Percentiles rank a stretch among this genome's conserved stretches.
Conservation (phyloP, 2,797 vertebrate species). For the Sebastes reedi region DNA sequence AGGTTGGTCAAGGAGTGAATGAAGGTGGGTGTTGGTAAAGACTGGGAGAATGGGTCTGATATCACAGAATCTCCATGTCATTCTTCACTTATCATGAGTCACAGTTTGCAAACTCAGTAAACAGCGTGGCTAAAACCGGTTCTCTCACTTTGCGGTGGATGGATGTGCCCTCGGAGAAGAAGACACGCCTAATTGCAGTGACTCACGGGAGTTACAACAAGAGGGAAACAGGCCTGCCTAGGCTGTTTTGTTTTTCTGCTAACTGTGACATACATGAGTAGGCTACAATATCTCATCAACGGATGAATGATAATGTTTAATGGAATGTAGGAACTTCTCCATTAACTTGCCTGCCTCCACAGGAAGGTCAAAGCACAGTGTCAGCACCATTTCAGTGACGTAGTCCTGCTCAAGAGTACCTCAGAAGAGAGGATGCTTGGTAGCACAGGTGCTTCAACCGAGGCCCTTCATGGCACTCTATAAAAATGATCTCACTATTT, state of each 20-base stretch:
- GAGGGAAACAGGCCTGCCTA: neutral
- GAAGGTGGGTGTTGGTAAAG: neutral
- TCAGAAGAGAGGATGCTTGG: neutral
- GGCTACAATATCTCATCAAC: neutral
- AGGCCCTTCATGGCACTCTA: neutral
- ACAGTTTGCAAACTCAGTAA: slow-evolving; percentile 37
- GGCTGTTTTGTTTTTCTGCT: neutral
- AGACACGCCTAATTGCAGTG: slow-evolving; percentile 64
- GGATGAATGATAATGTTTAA: neutral
- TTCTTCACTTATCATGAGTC: slow-evolving; percentile 49
- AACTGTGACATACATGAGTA: neutral
- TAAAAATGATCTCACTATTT: neutral
- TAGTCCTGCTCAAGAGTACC: neutral
- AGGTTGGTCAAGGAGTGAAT: slow-evolving; percentile 19
- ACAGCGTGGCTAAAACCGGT: slow-evolving; percentile 67
- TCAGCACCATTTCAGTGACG: neutral
- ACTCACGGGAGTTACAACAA: slow-evolving; percentile 46
- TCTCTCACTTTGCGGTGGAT: slow-evolving; percentile 59
- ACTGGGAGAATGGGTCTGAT: slow-evolving; percentile 17
- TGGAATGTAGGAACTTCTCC: neutral
- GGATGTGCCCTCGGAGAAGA: slow-evolving; percentile 56
- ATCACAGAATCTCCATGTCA: slow-evolving; percentile 20
- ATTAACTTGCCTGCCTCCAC: neutral
- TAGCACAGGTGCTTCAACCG: neutral
- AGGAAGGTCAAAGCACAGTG: slow-evolving; percentile 1